Conservation (phyloP, 2,113 vertebrate genomes). For the Anoura caudifer region DNA sequence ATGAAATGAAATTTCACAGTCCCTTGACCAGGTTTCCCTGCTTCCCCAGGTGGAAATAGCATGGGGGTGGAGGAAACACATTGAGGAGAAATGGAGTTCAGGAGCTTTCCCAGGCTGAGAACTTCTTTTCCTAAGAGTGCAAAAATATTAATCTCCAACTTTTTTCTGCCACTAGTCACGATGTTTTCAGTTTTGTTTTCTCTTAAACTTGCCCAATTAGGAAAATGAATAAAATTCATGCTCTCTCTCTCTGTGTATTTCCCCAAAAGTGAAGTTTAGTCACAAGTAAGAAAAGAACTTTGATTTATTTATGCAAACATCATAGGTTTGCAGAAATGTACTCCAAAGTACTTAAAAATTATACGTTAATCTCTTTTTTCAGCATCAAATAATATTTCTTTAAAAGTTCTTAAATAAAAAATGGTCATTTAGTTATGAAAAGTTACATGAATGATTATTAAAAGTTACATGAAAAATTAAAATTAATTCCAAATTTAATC, state of each 20-base stretch:
- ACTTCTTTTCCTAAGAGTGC: neutral
- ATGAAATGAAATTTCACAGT: slow-evolving; percentile 47
- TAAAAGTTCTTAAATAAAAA: slow-evolving; percentile 20
- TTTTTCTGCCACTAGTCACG: neutral
- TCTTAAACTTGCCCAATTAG: neutral
- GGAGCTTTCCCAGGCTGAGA: neutral
- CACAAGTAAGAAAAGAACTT: neutral
- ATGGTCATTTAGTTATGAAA: neutral
- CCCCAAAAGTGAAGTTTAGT: slow-evolving; percentile 1
- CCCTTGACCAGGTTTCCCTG: neutral
- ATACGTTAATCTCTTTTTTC: neutral
- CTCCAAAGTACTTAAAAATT: neutral
- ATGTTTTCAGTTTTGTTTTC: slow-evolving; percentile 1
- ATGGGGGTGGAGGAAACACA: neutral
- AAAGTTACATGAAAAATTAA: neutral
- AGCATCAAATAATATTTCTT: slow-evolving; percentile 9
- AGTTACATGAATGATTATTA: neutral
- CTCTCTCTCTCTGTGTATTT: neutral
- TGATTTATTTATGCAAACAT: neutral
- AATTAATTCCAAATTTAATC: slow-evolving; percentile 14
- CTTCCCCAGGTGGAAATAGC: neutral
- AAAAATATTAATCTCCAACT: neutral
- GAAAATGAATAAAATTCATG: neutral
- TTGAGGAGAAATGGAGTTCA: neutral
- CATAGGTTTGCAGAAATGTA: neutral